Evolutionary conservation across 2,797 vertebrate species (phyloP).

Genomic region (Kryptolebias ocellatus): DNA sequence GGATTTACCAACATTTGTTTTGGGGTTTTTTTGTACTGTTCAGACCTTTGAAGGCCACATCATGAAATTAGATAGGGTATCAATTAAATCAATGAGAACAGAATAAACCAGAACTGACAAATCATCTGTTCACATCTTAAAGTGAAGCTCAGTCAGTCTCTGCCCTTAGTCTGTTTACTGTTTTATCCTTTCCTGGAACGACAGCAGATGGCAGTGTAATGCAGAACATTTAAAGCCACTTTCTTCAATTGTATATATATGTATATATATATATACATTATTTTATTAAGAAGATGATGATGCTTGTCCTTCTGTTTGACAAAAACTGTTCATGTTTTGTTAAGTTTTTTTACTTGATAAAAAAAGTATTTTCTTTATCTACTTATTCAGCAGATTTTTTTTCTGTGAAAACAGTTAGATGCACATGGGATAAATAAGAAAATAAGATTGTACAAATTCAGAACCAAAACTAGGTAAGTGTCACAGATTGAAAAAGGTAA

Average conservation of each 20-base stretch:
- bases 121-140: conserved; percentile 4
- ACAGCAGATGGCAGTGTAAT: conserved; percentile 34
- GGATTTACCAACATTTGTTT: too few species aligned
- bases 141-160: not conserved
- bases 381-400: not conserved
- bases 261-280: not conserved
- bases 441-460: too few species aligned
- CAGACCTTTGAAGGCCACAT: conserved; percentile 9
- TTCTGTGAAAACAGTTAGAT: not conserved
- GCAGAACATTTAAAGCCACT: conserved; percentile 1
- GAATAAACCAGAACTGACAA: not conserved
- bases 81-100: not conserved
- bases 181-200: conserved; percentile 33
- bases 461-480: not conserved
- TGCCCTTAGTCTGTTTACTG: conserved; percentile 28
- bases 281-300: not conserved
- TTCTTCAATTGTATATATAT: not conserved
- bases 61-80: not conserved
- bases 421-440: not conserved
- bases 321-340: not conserved
- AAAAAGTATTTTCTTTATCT: not conserved
- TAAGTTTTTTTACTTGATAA: not conserved
- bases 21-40: not conserved
- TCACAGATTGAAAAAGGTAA: not conserved
- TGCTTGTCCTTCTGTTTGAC: not conserved